Base-by-base conservation (phyloP, 2,797 vertebrate species). In the Glossophaga mutica region DNA sequence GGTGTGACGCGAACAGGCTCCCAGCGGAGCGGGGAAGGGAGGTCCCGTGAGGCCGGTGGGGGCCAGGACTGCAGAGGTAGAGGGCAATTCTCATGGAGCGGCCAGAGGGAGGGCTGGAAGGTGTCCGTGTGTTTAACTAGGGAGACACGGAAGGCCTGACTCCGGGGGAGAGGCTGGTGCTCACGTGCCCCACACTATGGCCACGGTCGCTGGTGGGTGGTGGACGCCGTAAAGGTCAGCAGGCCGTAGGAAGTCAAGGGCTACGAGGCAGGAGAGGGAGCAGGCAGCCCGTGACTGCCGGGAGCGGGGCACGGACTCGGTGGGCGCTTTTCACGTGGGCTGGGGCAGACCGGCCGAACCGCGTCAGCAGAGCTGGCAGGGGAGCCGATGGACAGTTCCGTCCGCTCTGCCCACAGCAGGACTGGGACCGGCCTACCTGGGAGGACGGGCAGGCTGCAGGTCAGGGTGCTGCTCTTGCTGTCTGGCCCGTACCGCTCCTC, bases 401-500 rank as follows among this genome's bases (percentile, higher is more conserved):
- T 55, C 44, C 4, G n/a, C 26, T 62, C 39, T 0, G 18, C 6
- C 39, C 3, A 10, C 9, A 2, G 57, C 19, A 10, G 74, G 26
- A 3, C 55, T 50, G 6, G 11, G 16, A 1, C 1, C 0, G 0
- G 18, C 93, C 96, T 79, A 99, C 99, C 99, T 98, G 99, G 99
- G 39, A 99, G 97, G 0, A 96, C 0, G 0, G 99, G 99, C 67
- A 99, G 98, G 2, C 65, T 76, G 97, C 99, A 99, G 97, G 98
- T 98, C 93, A 98, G 98, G 5, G 98, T 97, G 50, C 97, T 97
- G 0, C 90, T 98, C 19, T 95, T 98, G 91, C 97, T 98, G 50
- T 99, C 99, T 0, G 98, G 95, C 6, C 98, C 98, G 19, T 99
- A 99, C 89, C 98, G 99, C 94, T 98, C 98, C 97, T 99, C 99